A percentile compares a stretch with the other conserved stretches of the same genome.
phyloP scores from a whole-genome alignment of 2,888 invertebrate species.

The Leptopterna dolabrata region DNA sequence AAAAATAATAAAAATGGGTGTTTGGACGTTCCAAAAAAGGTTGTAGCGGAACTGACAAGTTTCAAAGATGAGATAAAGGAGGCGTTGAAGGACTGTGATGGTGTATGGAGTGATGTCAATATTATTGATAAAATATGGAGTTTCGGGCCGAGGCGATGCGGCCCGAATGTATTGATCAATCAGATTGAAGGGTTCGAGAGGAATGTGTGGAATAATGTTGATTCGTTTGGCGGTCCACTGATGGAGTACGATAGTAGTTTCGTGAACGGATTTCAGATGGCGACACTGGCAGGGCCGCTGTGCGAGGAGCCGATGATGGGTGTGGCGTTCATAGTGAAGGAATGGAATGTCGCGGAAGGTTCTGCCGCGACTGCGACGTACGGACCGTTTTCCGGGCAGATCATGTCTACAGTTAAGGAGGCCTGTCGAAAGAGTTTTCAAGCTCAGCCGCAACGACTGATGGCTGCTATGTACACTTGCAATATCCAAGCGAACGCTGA shows the following conservation, averaged over 20 bases:
- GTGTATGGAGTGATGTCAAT: conserved; percentile 67
- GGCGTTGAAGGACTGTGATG: conserved; percentile 73
- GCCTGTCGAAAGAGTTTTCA: conserved; percentile 90
- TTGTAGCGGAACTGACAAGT: conserved; percentile 65
- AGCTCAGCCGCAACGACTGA: conserved; percentile 87
- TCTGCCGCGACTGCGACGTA: conserved; percentile 66
- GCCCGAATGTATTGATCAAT: conserved; percentile 91
- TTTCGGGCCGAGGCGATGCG: conserved; percentile 89
- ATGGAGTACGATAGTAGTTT: conserved; percentile 77
- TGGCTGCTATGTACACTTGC: conserved; percentile 94
- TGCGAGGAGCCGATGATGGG: conserved; percentile 98
- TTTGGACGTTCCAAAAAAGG: conserved; percentile 65
- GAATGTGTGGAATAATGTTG: conserved; percentile 47
- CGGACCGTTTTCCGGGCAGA: conserved; percentile 79
- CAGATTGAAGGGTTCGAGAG: conserved; percentile 49
- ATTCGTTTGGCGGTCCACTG: background rate
- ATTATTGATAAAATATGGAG: conserved; percentile 83
- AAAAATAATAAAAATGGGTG: conserved; percentile 17
- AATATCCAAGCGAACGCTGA: conserved; percentile 87
- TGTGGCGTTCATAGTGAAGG: conserved; percentile 89
- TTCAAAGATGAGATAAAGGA: conserved; percentile 72
- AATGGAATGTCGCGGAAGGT: conserved; percentile 72
- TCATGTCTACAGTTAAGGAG: conserved; percentile 91
- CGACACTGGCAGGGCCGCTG: conserved; percentile 88
- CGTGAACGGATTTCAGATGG: conserved; percentile 88